These are phyloP conservation scores for Macropis europaea DNA, from an alignment of 2,888 invertebrate genomes.

Conservation along the genomic window DNA sequence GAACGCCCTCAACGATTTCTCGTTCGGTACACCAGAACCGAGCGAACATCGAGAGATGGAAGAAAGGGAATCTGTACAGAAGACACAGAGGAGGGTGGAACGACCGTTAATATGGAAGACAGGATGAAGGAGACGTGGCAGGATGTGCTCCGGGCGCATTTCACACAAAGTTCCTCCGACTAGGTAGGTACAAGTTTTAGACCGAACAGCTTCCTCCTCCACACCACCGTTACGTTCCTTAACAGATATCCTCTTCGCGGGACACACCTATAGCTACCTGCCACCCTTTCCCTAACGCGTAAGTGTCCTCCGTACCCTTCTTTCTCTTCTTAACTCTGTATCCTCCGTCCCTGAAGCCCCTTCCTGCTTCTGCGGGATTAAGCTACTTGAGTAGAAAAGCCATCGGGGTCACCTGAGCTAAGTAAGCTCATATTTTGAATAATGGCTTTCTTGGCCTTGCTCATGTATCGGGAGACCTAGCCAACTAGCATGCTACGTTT, in stretches of 20 bases:
- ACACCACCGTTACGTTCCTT: slow-evolving; percentile 60
- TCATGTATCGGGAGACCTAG: slow-evolving; percentile 10
- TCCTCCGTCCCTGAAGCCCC: slow-evolving; percentile 1
- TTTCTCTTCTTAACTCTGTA: not conserved
- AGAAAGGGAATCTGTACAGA: slow-evolving; percentile 47
- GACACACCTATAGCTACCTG: slow-evolving; percentile 59
- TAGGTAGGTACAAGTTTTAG: slow-evolving; percentile 71
- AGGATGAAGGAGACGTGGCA: slow-evolving; percentile 67
- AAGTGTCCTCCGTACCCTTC: not conserved
- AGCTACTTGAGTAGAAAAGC: slow-evolving; percentile 31
- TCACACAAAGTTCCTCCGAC: slow-evolving; percentile 72
- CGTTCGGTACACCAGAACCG: slow-evolving; percentile 1
- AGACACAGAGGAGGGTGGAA: slow-evolving; percentile 57
- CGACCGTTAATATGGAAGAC: slow-evolving; percentile 71
- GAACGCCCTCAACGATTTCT: slow-evolving; percentile 18
- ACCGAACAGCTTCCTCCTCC: slow-evolving; percentile 51
- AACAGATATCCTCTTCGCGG: slow-evolving; percentile 70
- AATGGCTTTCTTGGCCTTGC: slow-evolving; percentile 35
- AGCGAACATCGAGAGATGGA: slow-evolving; percentile 3
- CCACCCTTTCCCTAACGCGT: slow-evolving; percentile 5
- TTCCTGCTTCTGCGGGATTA: slow-evolving; percentile 33
- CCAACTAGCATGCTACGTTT: not conserved
- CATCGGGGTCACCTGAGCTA: slow-evolving; percentile 38
- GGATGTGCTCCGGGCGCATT: slow-evolving; percentile 72
- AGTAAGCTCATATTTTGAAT: slow-evolving; percentile 34